Percentiles rank a stretch among this genome's conserved stretches.
Conservation (phyloP, 2,113 vertebrate genomes). For the Myotis lucifugus region DNA sequence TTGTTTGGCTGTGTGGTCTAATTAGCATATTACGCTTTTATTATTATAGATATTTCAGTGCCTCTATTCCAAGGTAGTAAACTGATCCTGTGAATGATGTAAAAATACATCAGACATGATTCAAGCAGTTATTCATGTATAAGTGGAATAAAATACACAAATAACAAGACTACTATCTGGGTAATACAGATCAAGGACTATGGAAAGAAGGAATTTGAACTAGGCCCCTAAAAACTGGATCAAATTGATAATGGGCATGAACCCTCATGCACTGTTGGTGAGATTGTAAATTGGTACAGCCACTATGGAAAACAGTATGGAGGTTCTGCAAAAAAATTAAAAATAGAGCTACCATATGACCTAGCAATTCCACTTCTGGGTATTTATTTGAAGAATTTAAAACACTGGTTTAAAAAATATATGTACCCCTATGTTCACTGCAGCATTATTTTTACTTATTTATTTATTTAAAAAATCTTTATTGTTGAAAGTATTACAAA, state of each 20-base stretch:
- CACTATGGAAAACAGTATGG: neutral
- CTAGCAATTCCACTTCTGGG: neutral
- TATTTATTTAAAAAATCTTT: no score
- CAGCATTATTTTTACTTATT: neutral
- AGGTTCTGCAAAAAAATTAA: neutral
- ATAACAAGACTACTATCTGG: neutral
- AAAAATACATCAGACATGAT: neutral
- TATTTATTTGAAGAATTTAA: neutral
- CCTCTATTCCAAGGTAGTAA: neutral
- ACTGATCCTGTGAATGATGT: neutral
- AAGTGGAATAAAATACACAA: neutral
- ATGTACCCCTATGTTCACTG: neutral
- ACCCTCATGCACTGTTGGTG: neutral
- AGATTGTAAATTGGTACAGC: neutral
- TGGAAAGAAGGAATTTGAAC: neutral
- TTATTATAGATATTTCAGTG: neutral
- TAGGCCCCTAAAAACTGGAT: neutral
- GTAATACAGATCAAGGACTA: neutral
- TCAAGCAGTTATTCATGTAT: neutral
- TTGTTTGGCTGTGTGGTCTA: no score
- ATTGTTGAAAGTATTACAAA: no score
- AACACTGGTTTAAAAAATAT: neutral
- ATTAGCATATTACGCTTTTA: no score
- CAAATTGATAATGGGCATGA: neutral
- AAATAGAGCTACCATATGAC: neutral